Evolutionary conservation across 2,113 vertebrate genomes (phyloP), one percentile per base, ranked within the genome.

Genomic region (Thunnus thynnus): DNA sequence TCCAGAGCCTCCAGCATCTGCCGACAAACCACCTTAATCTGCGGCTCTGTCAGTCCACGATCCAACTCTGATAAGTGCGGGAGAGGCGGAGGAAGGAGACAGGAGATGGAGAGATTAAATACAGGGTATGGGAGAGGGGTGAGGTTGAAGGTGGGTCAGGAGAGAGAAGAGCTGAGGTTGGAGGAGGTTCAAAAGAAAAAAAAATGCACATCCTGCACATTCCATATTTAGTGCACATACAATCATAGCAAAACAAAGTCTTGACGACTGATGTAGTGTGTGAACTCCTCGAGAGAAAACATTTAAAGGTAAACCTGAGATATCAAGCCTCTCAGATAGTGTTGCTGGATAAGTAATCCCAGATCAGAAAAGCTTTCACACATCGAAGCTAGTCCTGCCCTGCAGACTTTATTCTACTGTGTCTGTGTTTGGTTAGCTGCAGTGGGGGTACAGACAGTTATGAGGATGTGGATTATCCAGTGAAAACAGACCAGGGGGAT

Each of bases 1-100:
- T 67, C 58, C 16, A 99, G 95, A 1, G 96, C 98, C 89, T 99
- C 97, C 85, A 99, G 76, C 96, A 98, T 98, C 95, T 99, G 97
- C 25, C 96, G 96, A 82, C 97, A 99, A 5, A 98, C 93, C 69
- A 99, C 97, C 86, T 93, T 95, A 63, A 99, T 99, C 95, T 99
- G 98, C 1, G 97, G 97, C 90, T 99, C 98, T 0, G 95, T 96
- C 88, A 97, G 95, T 30, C 94, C 97, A 2, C 97, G 93, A 83
- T 99, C 98, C 94, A 99, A 90, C 93, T 99, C 98, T 99, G 76
- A 92, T 0, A 0, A 72, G 73, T 1, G 2, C 36, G 74, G 30
- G 54, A 18, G 76, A 13, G 72, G 18, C 0, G 6, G 16, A 44
- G 36, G 50, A 55, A 54, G 20, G 25, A 48, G 61, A 20, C 6